These are phyloP conservation scores for Acleris cristana DNA, from an alignment of 2,888 invertebrate species.

Conservation along the genomic window DNA sequence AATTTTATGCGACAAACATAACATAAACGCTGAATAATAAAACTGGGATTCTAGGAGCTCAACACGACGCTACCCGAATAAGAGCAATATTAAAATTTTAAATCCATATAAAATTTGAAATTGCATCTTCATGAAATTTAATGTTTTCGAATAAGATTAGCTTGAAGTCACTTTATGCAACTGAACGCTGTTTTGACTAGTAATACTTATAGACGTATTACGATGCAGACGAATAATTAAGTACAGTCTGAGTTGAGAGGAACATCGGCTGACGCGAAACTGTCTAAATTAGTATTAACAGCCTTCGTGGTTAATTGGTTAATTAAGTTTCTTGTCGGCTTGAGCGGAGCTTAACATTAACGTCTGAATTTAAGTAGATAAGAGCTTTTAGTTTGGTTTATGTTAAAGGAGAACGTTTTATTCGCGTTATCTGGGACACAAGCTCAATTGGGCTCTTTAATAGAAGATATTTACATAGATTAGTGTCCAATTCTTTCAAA, in stretches of 20 bases:
- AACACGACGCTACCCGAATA: background rate
- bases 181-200: no score
- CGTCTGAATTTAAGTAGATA: conserved; percentile 6
- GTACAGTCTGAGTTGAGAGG: background rate
- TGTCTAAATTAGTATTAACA: conserved; percentile 16
- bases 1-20: conserved; percentile 32
- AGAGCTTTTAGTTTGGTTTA: conserved; percentile 14
- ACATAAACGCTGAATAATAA: conserved; percentile 23
- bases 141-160: background rate
- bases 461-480: no score
- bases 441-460: no score
- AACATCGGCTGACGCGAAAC: conserved; percentile 6
- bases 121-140: background rate
- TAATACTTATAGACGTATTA: no score
- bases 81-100: conserved; percentile 4
- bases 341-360: conserved; percentile 8
- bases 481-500: no score
- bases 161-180: background rate
- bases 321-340: conserved; percentile 23
- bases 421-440: conserved; percentile 1
- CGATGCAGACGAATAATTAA: no score
- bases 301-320: conserved; percentile 15
- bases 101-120: background rate
- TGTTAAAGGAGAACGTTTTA: conserved; percentile 4
- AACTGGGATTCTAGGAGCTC: conserved; percentile 10